Conservation (phyloP, 2,797 vertebrate genomes). For the Sebastes cheni region DNA sequence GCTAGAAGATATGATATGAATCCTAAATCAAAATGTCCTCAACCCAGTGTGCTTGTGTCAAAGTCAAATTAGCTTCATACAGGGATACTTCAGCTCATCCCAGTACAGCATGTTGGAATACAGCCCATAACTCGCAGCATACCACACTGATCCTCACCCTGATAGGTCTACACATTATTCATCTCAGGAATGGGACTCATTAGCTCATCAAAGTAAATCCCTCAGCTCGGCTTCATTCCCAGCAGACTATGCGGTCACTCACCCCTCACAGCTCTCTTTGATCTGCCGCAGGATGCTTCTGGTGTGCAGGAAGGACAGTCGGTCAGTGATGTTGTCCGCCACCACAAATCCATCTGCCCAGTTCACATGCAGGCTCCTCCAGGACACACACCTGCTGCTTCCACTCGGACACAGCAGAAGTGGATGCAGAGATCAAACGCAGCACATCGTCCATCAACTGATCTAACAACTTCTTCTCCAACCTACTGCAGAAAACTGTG, state of each 20-base stretch:
- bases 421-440: constrained; percentile 9
- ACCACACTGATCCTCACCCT: constrained; percentile 29
- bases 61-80: not conserved
- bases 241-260: constrained; percentile 49
- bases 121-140: constrained; percentile 3
- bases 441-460: not conserved
- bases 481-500: not conserved
- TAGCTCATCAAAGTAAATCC: constrained; percentile 59
- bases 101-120: not conserved
- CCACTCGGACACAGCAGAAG: constrained; percentile 51
- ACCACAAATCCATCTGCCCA: constrained; percentile 73
- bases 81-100: not conserved
- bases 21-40: not conserved
- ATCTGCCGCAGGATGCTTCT: constrained; percentile 67
- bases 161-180: constrained; percentile 14
- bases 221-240: constrained; percentile 36
- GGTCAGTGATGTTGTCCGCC: constrained; percentile 69
- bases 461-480: not conserved
- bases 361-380: constrained; percentile 58
- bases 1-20: not conserved
- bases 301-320: constrained; percentile 63
- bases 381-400: constrained; percentile 60
- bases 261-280: constrained; percentile 71
- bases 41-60: not conserved
- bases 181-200: constrained; percentile 58